These are phyloP conservation scores for Trichogramma evanescens DNA, from an alignment of 2,888 invertebrate genomes.

Conservation along the genomic window DNA sequence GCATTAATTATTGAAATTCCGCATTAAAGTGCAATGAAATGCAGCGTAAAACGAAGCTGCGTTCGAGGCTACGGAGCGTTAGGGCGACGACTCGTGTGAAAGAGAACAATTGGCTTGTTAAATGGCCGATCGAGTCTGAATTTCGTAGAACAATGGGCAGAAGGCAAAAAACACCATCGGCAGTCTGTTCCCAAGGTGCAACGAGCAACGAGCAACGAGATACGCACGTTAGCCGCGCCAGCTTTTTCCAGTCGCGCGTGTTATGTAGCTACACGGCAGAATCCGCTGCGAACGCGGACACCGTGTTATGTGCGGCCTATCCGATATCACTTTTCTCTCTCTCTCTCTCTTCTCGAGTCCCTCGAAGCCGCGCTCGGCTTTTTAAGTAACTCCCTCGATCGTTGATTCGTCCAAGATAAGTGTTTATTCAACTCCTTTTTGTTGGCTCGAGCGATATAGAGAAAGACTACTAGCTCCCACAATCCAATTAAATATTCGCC, in stretches of 20 bases:
- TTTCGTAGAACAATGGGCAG: conserved; percentile 14
- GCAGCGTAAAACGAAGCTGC: too few relatives aligned
- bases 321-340: conserved; percentile 4
- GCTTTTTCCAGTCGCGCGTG: background rate
- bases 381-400: too few relatives aligned
- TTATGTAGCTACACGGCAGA: background rate
- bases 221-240: background rate
- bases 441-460: too few relatives aligned
- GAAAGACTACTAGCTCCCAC: too few relatives aligned
- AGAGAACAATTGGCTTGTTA: conserved; percentile 21
- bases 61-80: too few relatives aligned
- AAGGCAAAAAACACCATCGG: conserved; percentile 6
- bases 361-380: too few relatives aligned
- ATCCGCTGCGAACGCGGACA: background rate
- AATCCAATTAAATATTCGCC: too few relatives aligned
- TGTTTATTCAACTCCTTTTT: too few relatives aligned
- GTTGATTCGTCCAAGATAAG: too few relatives aligned
- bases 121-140: background rate
- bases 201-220: background rate
- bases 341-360: background rate
- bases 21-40: too few relatives aligned
- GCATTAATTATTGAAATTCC: too few relatives aligned
- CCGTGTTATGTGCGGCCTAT: background rate
- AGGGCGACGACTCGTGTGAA: conserved; percentile 9
- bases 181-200: conserved; percentile 4